Conservation (phyloP, 2,888 invertebrate species). For the Sylvicola cinctus region DNA sequence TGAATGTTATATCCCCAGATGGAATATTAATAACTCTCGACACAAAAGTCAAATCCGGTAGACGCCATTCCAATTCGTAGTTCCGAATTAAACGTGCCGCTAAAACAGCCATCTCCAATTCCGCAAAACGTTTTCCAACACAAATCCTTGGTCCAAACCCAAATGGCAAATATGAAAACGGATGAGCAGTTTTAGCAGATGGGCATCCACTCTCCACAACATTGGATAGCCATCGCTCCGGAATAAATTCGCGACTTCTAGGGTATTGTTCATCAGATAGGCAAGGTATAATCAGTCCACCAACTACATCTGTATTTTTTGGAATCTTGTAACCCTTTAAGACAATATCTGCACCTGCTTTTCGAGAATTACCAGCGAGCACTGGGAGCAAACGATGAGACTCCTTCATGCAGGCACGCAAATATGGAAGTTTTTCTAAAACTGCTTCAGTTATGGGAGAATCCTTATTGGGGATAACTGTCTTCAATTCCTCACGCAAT, state of each 20-base stretch:
- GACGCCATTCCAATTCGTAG: slow-evolving; percentile 22
- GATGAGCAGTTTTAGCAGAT: slow-evolving; percentile 10
- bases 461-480: slow-evolving; percentile 15
- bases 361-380: slow-evolving; percentile 23
- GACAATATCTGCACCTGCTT: slow-evolving; percentile 24
- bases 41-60: slow-evolving; percentile 14
- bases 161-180: slow-evolving; percentile 16
- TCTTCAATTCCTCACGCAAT: slow-evolving; percentile 22
- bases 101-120: slow-evolving; percentile 41
- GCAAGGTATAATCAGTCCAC: not conserved
- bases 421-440: slow-evolving; percentile 22
- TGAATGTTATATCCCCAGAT: slow-evolving; percentile 13
- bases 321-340: slow-evolving; percentile 27
- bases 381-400: slow-evolving; percentile 28
- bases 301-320: slow-evolving; percentile 18
- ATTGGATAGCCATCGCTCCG: slow-evolving; percentile 38
- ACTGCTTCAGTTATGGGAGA: slow-evolving; percentile 4
- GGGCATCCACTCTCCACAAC: slow-evolving; percentile 4
- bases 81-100: slow-evolving; percentile 17
- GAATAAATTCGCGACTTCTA: slow-evolving; percentile 32
- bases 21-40: slow-evolving; percentile 15
- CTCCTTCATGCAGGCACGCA: slow-evolving; percentile 44
- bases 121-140: slow-evolving; percentile 50
- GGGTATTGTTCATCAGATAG: slow-evolving; percentile 32
- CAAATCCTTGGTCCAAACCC: slow-evolving; percentile 31